These are phyloP conservation scores for Pyrgus malvae DNA, from an alignment of 2,888 invertebrate genomes.

Conservation along the genomic window DNA sequence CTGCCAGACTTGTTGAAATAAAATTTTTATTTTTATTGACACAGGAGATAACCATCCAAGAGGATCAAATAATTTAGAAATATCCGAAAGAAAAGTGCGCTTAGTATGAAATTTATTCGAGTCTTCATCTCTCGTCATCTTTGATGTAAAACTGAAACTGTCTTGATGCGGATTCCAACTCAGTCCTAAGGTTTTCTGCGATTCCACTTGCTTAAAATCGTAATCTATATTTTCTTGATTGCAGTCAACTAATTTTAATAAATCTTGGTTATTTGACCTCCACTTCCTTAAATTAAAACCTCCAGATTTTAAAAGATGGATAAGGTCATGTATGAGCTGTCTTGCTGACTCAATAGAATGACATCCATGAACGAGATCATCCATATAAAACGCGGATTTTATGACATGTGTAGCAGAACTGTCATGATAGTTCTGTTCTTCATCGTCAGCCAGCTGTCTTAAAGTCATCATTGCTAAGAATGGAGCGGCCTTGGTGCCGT, in stretches of 20 bases:
- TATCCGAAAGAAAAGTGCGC: constrained; percentile 24
- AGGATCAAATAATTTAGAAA: constrained; percentile 36
- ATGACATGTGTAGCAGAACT: not conserved
- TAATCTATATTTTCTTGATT: too few species aligned
- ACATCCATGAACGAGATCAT: not conserved
- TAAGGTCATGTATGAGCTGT: not conserved
- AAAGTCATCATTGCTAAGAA: constrained; percentile 9
- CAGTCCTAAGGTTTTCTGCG: not conserved
- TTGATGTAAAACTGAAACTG: too few species aligned
- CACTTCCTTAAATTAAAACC: not conserved
- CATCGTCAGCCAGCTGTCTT: constrained; percentile 3
- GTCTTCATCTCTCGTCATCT: too few species aligned
- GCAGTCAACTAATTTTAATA: too few species aligned
- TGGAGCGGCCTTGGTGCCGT: constrained; percentile 13
- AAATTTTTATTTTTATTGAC: constrained; percentile 34
- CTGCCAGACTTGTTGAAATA: constrained; percentile 34
- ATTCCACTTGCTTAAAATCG: not conserved
- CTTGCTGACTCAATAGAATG: not conserved
- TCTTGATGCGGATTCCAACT: not conserved
- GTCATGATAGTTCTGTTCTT: not conserved
- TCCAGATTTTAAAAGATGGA: not conserved
- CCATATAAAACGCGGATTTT: not conserved
- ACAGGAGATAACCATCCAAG: constrained; percentile 36
- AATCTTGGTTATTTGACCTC: not conserved
- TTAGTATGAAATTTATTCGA: too few species aligned